These are phyloP conservation scores for Atrichornis clamosus DNA, from an alignment of 2,113 vertebrate genomes.

Conservation along the genomic window DNA sequence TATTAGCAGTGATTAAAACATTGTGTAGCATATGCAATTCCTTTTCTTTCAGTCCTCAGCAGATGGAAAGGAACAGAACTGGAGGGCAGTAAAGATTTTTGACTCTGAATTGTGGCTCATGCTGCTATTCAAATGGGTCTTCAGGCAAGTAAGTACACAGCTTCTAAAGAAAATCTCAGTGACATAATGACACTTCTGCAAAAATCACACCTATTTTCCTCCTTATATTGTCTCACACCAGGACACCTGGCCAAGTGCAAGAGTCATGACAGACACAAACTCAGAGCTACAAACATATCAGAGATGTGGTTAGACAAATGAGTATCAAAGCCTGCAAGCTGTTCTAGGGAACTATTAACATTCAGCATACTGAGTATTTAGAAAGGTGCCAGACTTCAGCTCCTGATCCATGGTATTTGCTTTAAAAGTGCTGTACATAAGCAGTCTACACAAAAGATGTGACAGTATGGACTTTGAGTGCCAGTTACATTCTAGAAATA, in stretches of 20 bases:
- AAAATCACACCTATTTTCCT: neutral
- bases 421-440: neutral
- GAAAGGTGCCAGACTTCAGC: neutral
- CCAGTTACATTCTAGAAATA: neutral
- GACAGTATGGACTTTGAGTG: neutral
- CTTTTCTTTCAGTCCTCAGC: neutral
- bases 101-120: neutral
- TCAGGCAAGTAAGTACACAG: neutral
- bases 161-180: neutral
- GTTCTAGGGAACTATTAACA: neutral
- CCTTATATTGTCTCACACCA: no score
- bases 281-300: neutral
- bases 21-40: rapidly evolving
- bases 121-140: neutral
- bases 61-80: neutral
- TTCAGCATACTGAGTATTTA: neutral
- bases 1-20: neutral
- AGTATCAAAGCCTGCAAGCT: neutral
- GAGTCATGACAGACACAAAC: neutral
- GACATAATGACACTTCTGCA: neutral
- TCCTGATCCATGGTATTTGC: conserved; percentile 46
- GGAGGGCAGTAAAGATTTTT: neutral
- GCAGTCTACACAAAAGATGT: neutral
- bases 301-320: neutral
- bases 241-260: neutral